Evolutionary conservation across 2,113 vertebrate species (phyloP).

Genomic region (Geothlypis trichas): DNA sequence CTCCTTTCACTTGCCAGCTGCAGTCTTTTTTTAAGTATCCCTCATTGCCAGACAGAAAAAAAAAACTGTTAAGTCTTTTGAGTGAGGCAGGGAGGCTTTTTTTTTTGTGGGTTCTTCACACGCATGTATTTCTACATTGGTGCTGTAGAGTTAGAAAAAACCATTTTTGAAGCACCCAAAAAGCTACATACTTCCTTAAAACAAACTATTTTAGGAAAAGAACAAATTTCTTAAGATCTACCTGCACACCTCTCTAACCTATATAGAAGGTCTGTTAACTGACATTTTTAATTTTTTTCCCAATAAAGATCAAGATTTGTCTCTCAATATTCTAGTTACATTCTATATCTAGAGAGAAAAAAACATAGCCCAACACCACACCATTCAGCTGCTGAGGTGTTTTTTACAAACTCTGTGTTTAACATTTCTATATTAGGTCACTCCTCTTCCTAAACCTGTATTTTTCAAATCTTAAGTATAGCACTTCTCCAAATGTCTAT

Average conservation of each 20-base stretch:
- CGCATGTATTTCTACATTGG: neutral
- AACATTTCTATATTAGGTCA: constrained; percentile 39
- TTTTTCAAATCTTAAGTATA: constrained; percentile 41
- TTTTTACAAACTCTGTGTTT: neutral
- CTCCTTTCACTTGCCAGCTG: neutral
- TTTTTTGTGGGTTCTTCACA: neutral
- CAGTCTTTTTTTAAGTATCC: neutral
- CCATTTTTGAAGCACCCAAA: neutral
- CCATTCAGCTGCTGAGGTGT: neutral
- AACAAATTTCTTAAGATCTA: neutral
- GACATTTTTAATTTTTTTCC: neutral
- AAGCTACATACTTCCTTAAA: neutral
- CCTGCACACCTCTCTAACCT: neutral
- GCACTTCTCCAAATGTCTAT: constrained; percentile 30
- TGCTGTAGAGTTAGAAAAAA: neutral
- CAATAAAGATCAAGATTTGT: neutral
- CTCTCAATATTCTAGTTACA: neutral
- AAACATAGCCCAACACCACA: neutral
- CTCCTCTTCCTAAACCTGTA: constrained; percentile 5
- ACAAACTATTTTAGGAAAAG: neutral
- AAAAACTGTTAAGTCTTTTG: neutral
- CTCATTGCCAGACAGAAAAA: neutral
- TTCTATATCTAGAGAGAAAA: neutral
- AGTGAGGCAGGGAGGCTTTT: neutral
- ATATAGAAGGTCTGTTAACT: neutral